Evolutionary conservation across 2,888 invertebrate genomes (phyloP).

Genomic region (Acanthosepion lycidas): DNA sequence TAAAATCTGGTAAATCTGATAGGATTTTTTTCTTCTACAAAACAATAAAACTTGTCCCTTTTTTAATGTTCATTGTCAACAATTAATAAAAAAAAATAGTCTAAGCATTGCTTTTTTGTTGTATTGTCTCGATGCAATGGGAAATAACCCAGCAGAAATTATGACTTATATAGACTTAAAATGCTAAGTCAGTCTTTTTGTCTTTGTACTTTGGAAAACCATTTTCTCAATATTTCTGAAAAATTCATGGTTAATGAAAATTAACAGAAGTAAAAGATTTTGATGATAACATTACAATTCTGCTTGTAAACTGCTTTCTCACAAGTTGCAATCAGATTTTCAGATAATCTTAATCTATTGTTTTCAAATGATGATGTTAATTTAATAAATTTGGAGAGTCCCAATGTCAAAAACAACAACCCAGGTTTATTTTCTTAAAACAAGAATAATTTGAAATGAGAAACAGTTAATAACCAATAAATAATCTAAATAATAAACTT

Average conservation of each 20-base stretch:
- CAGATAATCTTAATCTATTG: not conserved
- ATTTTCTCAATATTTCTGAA: not conserved
- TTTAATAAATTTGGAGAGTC: not conserved
- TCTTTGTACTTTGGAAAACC: not conserved
- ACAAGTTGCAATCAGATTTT: not conserved
- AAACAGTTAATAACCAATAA: not conserved
- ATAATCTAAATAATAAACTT: slow-evolving; percentile 25
- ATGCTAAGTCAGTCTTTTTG: not conserved
- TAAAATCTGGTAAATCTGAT: not conserved
- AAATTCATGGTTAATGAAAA: not conserved
- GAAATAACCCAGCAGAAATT: not conserved
- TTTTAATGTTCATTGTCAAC: not conserved
- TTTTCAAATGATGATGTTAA: not conserved
- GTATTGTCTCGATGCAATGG: not conserved
- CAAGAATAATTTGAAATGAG: not conserved
- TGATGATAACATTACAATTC: not conserved
- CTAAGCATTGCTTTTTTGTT: not conserved
- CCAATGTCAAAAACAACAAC: not conserved
- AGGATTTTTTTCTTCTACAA: not conserved
- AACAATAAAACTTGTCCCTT: not conserved
- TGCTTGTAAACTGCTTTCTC: not conserved
- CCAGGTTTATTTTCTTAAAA: not conserved
- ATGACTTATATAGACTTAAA: not conserved
- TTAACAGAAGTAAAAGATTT: not conserved
- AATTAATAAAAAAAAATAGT: not conserved